phyloP scores from a whole-genome alignment of 2,888 invertebrate genomes.

The Cancer borealis region DNA sequence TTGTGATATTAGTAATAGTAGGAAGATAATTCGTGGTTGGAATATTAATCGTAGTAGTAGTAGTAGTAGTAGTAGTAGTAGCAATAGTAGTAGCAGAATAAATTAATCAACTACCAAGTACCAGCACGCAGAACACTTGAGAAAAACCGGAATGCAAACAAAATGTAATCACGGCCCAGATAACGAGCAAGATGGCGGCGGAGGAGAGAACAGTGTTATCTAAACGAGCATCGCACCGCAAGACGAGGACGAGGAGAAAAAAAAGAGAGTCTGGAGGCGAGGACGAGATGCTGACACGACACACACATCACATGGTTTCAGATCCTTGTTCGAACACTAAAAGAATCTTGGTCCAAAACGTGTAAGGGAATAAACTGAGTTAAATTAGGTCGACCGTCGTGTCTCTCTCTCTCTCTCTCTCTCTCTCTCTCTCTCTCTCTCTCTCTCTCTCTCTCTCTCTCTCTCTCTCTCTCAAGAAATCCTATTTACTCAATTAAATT shows the following conservation, averaged over 20 bases:
- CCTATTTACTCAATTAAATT: background rate
- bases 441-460: slow-evolving; percentile 7
- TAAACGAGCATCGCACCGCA: background rate
- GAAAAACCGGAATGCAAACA: background rate
- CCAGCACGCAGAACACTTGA: background rate
- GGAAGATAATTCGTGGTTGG: background rate
- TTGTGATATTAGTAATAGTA: background rate
- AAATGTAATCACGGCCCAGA: background rate
- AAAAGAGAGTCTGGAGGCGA: background rate
- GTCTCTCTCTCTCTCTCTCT: background rate
- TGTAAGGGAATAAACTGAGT: background rate
- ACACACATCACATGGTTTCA: background rate
- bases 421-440: slow-evolving; percentile 32
- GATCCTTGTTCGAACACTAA: background rate
- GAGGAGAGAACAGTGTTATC: background rate
- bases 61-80: slow-evolving; percentile 23
- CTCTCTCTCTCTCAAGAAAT: background rate
- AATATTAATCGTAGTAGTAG: slow-evolving; percentile 49
- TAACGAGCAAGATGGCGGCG: background rate
- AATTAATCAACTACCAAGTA: background rate
- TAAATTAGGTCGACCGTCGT: background rate
- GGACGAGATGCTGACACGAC: background rate
- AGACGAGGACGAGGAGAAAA: background rate
- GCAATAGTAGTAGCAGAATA: background rate
- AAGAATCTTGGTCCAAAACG: slow-evolving; percentile 7